Conservation (phyloP, 2,888 invertebrate species). For the Hofmannophila pseudospretella region DNA sequence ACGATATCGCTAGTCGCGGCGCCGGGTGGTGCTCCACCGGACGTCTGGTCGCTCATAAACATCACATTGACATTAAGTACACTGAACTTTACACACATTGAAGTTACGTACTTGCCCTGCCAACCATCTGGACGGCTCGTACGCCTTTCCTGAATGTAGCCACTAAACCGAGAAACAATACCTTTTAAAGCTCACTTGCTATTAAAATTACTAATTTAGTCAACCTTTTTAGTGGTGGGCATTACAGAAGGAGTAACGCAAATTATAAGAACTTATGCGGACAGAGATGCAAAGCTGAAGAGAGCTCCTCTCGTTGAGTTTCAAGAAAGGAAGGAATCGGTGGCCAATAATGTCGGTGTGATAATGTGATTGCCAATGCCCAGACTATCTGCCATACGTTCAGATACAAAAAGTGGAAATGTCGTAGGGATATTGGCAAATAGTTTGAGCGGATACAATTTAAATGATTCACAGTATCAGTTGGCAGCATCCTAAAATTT, state of each 20-base stretch:
- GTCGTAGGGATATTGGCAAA: constrained; percentile 4
- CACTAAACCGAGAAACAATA: constrained; percentile 86
- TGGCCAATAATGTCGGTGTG: constrained; percentile 16
- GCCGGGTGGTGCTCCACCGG: constrained; percentile 32
- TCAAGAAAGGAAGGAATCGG: constrained; percentile 17
- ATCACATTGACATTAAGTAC: constrained; percentile 68
- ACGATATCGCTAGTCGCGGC: constrained; percentile 58
- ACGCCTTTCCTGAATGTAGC: constrained; percentile 99
- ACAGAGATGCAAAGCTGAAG: constrained; percentile 62
- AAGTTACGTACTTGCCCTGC: constrained; percentile 97
- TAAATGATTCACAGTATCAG: constrained; percentile 1
- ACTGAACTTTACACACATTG: constrained; percentile 54
- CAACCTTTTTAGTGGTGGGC: constrained; percentile 40
- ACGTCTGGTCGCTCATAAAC: constrained; percentile 45
- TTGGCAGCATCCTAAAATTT: constrained; percentile 15
- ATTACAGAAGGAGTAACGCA: constrained; percentile 38
- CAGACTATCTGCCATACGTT: constrained; percentile 12
- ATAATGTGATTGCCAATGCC: constrained; percentile 9
- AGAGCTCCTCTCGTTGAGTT: constrained; percentile 23
- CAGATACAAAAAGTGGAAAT: too few relatives aligned
- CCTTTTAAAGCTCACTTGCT: constrained; percentile 47
- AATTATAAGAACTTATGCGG: constrained; percentile 45
- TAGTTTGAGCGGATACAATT: constrained; percentile 8
- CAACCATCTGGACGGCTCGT: constrained; percentile 98
- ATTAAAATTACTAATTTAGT: constrained; percentile 32